A percentile compares a stretch with the other conserved stretches of the same genome.
phyloP scores from a whole-genome alignment of 2,797 vertebrate genomes.

The Cryptoprocta ferox region DNA sequence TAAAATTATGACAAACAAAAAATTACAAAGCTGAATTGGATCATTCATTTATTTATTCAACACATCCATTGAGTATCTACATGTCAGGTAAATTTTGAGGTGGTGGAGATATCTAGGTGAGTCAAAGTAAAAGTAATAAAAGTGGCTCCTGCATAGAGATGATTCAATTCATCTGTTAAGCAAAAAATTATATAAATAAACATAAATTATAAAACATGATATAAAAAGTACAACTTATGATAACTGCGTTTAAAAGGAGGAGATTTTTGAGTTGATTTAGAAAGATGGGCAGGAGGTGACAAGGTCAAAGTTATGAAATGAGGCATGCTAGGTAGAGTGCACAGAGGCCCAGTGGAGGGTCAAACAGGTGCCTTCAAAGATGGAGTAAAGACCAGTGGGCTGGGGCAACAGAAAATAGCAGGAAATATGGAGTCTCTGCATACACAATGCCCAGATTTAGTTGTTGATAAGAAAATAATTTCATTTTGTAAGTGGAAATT shows the following conservation, averaged over 20 bases:
- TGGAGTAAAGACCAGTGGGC: not conserved
- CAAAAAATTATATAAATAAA: not conserved
- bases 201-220: not conserved
- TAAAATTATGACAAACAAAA: not conserved
- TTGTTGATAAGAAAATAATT: not conserved
- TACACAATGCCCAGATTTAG: not conserved
- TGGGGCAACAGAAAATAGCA: accelerated
- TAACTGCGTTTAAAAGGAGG: not conserved
- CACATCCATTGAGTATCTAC: not conserved
- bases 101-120: not conserved
- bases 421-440: not conserved
- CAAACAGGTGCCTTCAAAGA: not conserved
- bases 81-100: not conserved
- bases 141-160: not conserved
- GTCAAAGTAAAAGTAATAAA: not conserved
- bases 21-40: not conserved
- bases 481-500: not conserved
- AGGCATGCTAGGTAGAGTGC: accelerated
- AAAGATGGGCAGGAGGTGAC: not conserved
- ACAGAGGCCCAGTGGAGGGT: too few species aligned
- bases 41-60: not conserved
- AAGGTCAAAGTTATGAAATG: not conserved
- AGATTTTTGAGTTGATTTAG: not conserved
- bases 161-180: not conserved
- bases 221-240: not conserved